Base-by-base conservation (phyloP, 2,113 vertebrate genomes). In the Rhabdomys dilectus region DNA sequence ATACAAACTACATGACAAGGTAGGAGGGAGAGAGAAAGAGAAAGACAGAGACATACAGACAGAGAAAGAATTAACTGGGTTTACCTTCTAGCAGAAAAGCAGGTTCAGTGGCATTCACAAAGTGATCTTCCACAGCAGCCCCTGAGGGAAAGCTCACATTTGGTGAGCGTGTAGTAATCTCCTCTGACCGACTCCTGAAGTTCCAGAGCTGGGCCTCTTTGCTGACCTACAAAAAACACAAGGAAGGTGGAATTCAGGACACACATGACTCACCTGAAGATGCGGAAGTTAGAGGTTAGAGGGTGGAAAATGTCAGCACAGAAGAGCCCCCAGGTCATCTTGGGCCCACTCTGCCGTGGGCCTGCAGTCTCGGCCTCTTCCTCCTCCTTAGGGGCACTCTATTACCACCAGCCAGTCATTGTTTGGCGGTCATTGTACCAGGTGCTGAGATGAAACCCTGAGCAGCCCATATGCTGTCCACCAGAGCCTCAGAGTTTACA, bases 371-470 rank as follows among this genome's bases (percentile, higher is more conserved):
- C 21, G 51, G 66, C 21, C 68, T 91, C 76, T 87, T 81, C 73
- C 64, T 15, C 15, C 64, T 42, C 34, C 66, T 34, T 34, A 26
- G 3, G 70, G 45, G 0, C 1, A 3, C n/a, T 34, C 42, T 9
- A 0, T 19, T 11, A 5, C 36, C 5, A 34, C 56, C 68, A 0
- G 0, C 39, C 15, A 4, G n/a, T 48, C 24, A 4, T 12, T 5
- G 1, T 60, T 19, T 51, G 31, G 5, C 17, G 3, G 88, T 60
- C 9, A 17, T 26, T 42, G 36, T 58, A 56, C 45, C 76, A 42
- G 70, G 5, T 3, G 0, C 75, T 72, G 75, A 60, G 3, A 17
- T 29, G 4, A 13, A 87, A 36, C 31, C 42, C 51, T 1, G 39
- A 53, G 68, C 3, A 3, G 9, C 42, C 53, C 36, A 1, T 53